Base-by-base conservation (phyloP, 2,797 vertebrate species). In the Macrochelys suwanniensis region DNA sequence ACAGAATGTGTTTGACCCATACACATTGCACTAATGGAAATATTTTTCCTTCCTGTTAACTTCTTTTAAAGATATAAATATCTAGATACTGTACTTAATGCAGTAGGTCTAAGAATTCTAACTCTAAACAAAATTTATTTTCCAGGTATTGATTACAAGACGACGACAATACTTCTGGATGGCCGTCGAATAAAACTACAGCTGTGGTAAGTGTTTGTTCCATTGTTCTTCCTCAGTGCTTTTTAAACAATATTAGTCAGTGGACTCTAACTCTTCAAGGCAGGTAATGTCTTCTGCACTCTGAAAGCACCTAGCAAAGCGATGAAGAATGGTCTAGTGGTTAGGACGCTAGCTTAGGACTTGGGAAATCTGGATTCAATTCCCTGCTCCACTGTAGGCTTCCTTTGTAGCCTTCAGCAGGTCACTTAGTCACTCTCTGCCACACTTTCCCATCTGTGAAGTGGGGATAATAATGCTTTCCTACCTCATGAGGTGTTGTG, bases 81-180 rank as follows among this genome's bases (percentile, higher is more conserved):
- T 10, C 59, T 81, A 25, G 47, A 23, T 68, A 2, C 13, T 54
- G n/a, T 23, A 61, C 26, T 7, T 15, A 23, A 78, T 3, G n/a
- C 47, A n/a, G 57, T 6, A 31, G 11, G 16, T 54, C 71, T 79
- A 82, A 89, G 37, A 16, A 16, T 45, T 6, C 6, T 89, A 51
- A 4, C 50, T 82, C 15, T 76, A 23, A n/a, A 54, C 65, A 37
- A 23, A 7, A 49, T 54, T 87, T 68, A 31, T 80, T 71, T 56
- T 82, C 5, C 96, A 99, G 99, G 99, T 88, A 98, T 99, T 17
- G 99, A 99, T 96, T 99, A 98, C 94, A 99, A 99, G 98, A 99
- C 99, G 1, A 99, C 99, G 84, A 99, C 98, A 21, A 99, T 99
- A 93, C 98, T 99, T 68, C 98, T 99, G 71, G 99, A 99, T 54